Evolutionary conservation across 2,113 vertebrate species (phyloP).

Genomic region (Castor canadensis): DNA sequence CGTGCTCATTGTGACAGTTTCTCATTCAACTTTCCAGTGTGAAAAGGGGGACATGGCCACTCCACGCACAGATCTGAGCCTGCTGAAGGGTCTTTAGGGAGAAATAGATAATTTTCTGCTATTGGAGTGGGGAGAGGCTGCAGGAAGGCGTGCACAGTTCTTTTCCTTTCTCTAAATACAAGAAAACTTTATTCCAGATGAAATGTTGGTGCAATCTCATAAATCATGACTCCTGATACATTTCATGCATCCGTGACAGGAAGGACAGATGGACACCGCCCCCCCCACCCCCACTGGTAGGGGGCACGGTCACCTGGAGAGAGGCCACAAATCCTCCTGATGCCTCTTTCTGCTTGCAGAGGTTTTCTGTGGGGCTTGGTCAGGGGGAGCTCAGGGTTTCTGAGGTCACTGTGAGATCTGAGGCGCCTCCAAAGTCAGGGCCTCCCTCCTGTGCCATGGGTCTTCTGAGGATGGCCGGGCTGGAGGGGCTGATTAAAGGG

Average conservation of each 20-base stretch:
- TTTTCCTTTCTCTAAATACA: background rate
- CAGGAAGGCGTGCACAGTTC: background rate
- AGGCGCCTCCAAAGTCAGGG: background rate
- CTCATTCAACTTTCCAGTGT: slow-evolving; percentile 27
- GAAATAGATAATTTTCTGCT: slow-evolving; percentile 30
- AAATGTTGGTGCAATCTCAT: background rate
- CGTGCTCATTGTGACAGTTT: background rate
- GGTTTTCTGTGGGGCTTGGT: background rate
- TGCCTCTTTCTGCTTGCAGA: background rate
- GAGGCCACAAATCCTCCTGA: slow-evolving; percentile 4
- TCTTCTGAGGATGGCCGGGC: background rate
- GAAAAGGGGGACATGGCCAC: too few species aligned
- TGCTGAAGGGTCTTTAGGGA: background rate
- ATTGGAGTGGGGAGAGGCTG: background rate
- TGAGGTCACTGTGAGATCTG: background rate
- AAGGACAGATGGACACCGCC: background rate
- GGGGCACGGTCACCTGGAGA: background rate
- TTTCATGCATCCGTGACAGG: background rate
- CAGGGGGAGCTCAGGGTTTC: background rate
- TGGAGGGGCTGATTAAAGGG: background rate
- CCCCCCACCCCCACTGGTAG: background rate
- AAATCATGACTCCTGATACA: background rate
- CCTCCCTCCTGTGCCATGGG: background rate
- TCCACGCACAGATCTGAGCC: background rate
- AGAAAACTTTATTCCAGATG: slow-evolving; percentile 43